phyloP scores from a whole-genome alignment of 2,113 vertebrate genomes.

The Cyprinodon variegatus region DNA sequence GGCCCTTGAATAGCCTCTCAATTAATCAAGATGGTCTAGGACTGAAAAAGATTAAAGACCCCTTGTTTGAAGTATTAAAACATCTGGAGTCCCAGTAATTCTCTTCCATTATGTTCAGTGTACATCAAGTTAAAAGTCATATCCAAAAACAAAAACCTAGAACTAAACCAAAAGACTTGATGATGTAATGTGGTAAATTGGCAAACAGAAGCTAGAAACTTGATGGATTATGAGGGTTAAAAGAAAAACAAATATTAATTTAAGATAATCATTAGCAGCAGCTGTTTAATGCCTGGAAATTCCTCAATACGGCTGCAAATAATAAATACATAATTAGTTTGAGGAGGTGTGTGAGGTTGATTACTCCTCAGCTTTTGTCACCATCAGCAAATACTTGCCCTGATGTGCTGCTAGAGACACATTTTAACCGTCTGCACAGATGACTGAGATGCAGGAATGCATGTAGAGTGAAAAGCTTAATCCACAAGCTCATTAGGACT shows the following conservation, averaged over 20 bases:
- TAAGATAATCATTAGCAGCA: constrained; percentile 5
- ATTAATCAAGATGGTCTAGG: too few species aligned
- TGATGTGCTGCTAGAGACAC: constrained; percentile 21
- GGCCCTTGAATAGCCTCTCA: too few species aligned
- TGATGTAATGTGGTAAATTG: background rate
- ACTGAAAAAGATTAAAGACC: background rate
- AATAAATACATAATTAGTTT: background rate
- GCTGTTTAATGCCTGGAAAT: background rate
- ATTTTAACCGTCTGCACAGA: constrained; percentile 45
- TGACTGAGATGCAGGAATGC: constrained; percentile 53
- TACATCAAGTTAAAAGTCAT: background rate
- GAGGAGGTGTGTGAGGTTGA: constrained; percentile 28
- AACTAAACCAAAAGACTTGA: background rate
- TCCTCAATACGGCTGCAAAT: background rate
- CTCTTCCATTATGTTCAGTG: background rate
- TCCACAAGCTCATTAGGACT: constrained; percentile 32
- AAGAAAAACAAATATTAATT: background rate
- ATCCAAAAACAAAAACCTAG: background rate
- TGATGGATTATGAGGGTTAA: background rate
- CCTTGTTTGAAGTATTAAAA: background rate
- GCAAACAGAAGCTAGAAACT: background rate
- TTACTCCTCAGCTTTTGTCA: constrained; percentile 34
- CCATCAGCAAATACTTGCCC: constrained; percentile 9
- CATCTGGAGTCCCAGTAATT: background rate
- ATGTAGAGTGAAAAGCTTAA: constrained; percentile 39